Conservation (phyloP, 2,797 vertebrate genomes). For the Lutjanus argentimaculatus region DNA sequence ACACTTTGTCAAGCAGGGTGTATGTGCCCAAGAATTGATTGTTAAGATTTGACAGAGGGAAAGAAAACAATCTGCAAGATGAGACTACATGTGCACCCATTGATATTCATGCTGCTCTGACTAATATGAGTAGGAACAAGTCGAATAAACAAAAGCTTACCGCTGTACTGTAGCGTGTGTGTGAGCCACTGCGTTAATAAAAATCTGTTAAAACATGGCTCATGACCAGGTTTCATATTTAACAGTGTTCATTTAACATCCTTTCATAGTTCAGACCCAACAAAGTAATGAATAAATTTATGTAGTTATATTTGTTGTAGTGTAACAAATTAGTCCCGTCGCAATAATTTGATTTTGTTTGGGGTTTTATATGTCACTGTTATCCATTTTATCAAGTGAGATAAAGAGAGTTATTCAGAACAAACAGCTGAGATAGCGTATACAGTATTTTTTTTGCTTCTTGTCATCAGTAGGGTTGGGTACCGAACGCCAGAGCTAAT, state of each 20-base stretch:
- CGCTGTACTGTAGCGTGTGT: background rate
- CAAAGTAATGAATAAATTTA: background rate
- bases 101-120: slow-evolving; percentile 38
- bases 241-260: background rate
- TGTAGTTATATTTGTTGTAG: background rate
- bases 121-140: background rate
- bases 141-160: background rate
- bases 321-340: background rate
- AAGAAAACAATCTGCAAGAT: slow-evolving; percentile 26
- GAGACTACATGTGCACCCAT: slow-evolving; percentile 26
- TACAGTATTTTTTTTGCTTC: background rate
- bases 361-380: background rate
- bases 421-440: background rate
- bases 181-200: background rate
- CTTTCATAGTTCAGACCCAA: background rate
- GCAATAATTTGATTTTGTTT: background rate
- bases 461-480: background rate
- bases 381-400: background rate
- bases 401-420: background rate
- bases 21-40: slow-evolving; percentile 20
- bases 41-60: slow-evolving; percentile 18
- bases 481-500: no score
- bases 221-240: slow-evolving; percentile 7
- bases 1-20: slow-evolving; percentile 17
- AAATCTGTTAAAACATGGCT: slow-evolving; percentile 21